Base-by-base conservation (phyloP, 2,888 invertebrate species). In the Leptogaster cylindrica region DNA sequence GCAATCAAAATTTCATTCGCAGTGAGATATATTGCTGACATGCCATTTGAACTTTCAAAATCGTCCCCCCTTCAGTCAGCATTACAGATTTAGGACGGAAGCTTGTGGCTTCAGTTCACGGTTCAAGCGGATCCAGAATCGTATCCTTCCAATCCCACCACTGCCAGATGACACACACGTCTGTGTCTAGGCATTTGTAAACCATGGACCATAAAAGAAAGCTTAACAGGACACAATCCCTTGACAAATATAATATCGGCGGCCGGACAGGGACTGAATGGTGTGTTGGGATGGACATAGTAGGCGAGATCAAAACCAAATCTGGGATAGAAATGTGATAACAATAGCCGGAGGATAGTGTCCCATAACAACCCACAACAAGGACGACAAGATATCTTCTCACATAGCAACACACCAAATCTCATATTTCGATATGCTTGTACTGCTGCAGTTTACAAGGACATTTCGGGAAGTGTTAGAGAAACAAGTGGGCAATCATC, bases 191-290 rank as follows among this genome's bases (percentile, higher is more conserved):
- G n/a, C n/a, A n/a, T n/a, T n/a, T n/a, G n/a, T n/a, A n/a, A n/a
- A n/a, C n/a, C 28, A 61, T 44, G 28, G 20, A 27, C 61, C 61
- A 61, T 61, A 61, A 61, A 61, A 61, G 61, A 61, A 61, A 61
- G 61, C 61, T 61, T 61, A 61, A 41, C 44, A 61, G 61, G 61
- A 61, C 61, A 61, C 61, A 61, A 61, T 61, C 61, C 61, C 61
- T 61, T 61, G 61, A 61, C 61, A 61, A 61, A 61, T 61, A 61
- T 61, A 28, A 61, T 61, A 61, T 61, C 44, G 44, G 61, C 44
- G 61, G 44, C 18, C 41, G 41, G 61, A 61, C 28, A 27, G 44
- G 44, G 44, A 61, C 61, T 44, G 27, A 23, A 23, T 10, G 14
- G 41, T 7, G 10, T 10, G 12, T 20, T 36, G 4, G n/a, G 10